phyloP scores from a whole-genome alignment of 2,797 vertebrate genomes.

The Gymnothorax reevesii region DNA sequence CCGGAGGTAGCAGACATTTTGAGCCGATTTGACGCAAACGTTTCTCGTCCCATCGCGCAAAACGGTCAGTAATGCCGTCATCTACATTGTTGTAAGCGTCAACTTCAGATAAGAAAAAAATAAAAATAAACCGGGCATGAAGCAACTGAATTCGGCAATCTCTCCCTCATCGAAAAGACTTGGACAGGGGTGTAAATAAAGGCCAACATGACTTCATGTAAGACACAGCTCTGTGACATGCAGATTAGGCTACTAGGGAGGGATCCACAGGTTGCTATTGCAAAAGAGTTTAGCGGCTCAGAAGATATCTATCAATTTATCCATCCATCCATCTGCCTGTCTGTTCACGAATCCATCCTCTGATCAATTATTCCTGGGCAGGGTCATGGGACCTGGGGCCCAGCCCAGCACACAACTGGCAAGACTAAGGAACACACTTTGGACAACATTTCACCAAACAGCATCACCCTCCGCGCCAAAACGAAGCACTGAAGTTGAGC shows the following conservation, averaged over 20 bases:
- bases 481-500: not conserved
- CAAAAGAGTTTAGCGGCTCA: too few species aligned
- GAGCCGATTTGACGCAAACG: constrained; percentile 36
- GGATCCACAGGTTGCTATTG: too few species aligned
- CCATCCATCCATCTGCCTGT: too few species aligned
- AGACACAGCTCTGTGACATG: too few species aligned
- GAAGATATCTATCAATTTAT: too few species aligned
- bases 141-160: not conserved
- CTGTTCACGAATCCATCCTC: too few species aligned
- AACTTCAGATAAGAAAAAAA: not conserved
- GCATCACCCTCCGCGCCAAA: not conserved
- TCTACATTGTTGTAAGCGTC: not conserved
- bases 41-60: constrained; percentile 54
- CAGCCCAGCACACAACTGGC: too few species aligned
- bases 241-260: too few species aligned
- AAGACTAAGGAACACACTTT: too few species aligned
- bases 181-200: not conserved
- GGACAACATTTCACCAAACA: not conserved
- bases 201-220: too few species aligned
- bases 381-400: too few species aligned
- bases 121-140: not conserved
- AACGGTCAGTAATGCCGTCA: constrained; percentile 22
- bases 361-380: too few species aligned
- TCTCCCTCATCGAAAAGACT: not conserved
- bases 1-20: constrained; percentile 43